Evolutionary conservation across 1,140 invertebrate species (phyloP), one percentile per base, ranked within the genome.

Genomic region (Drosophila grimshawi): DNA sequence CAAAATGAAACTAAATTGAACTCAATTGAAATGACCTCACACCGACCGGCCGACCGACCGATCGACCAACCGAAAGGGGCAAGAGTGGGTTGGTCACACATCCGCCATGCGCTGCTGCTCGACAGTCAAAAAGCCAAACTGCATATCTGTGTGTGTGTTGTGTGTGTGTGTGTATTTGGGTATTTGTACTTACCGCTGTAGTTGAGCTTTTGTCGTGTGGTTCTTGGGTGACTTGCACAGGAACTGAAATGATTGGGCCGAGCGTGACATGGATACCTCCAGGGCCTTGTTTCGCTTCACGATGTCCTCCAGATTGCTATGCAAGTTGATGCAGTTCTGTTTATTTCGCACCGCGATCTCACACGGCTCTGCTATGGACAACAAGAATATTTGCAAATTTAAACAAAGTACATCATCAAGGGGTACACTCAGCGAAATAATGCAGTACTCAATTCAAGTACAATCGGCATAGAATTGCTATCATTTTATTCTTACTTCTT

Each of bases 211-310:
- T 10, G 81, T 66, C 56, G 80, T 79, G 4, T 80, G 80, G 4
- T 67, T 93, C 80, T 95, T 95, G 92, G 96, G 96, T 75, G 83
- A 97, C 92, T 91, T 97, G 97, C 96, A 96, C 96, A 39, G 96
- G 4, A 96, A 97, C 49, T 96, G 97, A 85, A 96, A 96, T 72
- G 95, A 95, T 75, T 91, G 90, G 90, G 97, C 96, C 41, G 96
- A 97, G 88, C 95, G 95, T 52, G 95, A 95, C 96, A 97, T 97
- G 64, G 96, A 96, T 57, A 94, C 94, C 81, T 96, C 95, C 92
- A 96, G 80, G 82, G 93, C 83, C 74, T 92, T 92, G 69, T 88
- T 88, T 48, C 81, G 81, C 66, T 91, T 92, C 29, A 92, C 90
- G 70, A 92, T 92, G 35, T 92, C 92, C 39, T 92, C 92, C 41